These are phyloP conservation scores for Nycticorax nycticorax DNA, from an alignment of 2,113 vertebrate genomes.

Conservation along the genomic window DNA sequence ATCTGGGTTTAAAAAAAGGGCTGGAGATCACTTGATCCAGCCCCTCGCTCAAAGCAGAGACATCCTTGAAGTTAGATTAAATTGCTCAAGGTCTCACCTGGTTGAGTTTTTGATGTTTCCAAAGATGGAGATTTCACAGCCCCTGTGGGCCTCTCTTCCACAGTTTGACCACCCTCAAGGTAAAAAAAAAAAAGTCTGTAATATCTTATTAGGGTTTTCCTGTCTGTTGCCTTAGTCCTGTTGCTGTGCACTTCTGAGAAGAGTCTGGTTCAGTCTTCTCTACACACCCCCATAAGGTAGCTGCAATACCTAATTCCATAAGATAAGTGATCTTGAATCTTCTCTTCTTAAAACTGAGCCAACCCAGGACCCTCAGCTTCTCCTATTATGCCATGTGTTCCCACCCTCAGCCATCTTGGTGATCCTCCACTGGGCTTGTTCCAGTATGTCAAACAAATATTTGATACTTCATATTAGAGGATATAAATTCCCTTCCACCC, in stretches of 20 bases:
- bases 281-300: fast-evolving
- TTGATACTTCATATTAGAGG: background rate
- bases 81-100: background rate
- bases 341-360: background rate
- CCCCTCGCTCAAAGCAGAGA: background rate
- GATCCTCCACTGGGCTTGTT: background rate
- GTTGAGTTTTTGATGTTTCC: background rate
- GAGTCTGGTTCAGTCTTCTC: background rate
- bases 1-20: background rate
- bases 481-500: background rate
- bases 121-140: background rate
- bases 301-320: background rate
- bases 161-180: background rate
- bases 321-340: background rate
- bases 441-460: background rate
- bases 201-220: background rate
- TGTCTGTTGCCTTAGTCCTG: background rate
- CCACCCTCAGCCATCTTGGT: background rate
- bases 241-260: background rate
- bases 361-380: background rate
- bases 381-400: background rate
- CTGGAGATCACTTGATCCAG: background rate
- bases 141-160: background rate
- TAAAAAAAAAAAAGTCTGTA: background rate
- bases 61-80: background rate